Evolutionary conservation across 2,888 invertebrate species (phyloP).

Genomic region (Conchocele bisecta): DNA sequence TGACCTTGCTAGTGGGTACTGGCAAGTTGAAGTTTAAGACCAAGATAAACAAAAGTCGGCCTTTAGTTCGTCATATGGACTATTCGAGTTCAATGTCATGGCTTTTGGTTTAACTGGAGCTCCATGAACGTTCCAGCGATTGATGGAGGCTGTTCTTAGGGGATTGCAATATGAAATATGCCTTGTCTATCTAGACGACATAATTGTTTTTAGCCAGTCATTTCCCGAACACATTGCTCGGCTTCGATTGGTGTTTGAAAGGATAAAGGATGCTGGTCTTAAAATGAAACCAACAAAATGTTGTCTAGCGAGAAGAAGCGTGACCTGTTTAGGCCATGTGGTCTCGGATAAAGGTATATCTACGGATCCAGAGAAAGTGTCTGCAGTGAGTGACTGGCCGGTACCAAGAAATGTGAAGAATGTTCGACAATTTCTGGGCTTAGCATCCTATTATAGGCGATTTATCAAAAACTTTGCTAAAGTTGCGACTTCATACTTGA

Average conservation of each 20-base stretch:
- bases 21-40: slow-evolving; percentile 12
- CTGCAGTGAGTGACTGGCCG: neutral
- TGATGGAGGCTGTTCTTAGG: neutral
- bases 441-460: neutral
- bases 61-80: neutral
- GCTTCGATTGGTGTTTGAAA: neutral
- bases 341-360: neutral
- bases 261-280: neutral
- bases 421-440: neutral
- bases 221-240: no score
- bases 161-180: neutral
- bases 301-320: neutral
- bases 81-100: slow-evolving; percentile 1
- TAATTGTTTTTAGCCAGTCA: neutral
- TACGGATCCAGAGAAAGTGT: neutral
- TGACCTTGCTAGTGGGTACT: slow-evolving; percentile 8
- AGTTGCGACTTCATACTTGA: neutral
- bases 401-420: neutral
- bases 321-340: neutral
- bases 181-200: neutral
- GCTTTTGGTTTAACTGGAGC: neutral
- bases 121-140: neutral
- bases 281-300: slow-evolving; percentile 2
- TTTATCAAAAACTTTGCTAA: neutral
- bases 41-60: neutral